phyloP scores from a whole-genome alignment of 2,888 invertebrate genomes.

The Monochamus alternatus region DNA sequence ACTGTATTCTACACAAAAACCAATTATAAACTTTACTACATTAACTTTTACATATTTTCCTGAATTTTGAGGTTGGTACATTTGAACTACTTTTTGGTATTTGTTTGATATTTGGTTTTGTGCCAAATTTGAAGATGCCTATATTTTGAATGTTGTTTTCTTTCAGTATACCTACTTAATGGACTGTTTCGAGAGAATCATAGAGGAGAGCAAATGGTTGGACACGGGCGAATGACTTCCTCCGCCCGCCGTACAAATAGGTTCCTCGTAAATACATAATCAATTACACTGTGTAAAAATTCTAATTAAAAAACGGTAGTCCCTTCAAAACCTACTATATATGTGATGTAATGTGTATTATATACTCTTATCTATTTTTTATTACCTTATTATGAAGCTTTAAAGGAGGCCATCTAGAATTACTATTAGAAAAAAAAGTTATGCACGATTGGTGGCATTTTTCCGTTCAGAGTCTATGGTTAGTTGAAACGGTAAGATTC shows the following conservation, averaged over 20 bases:
- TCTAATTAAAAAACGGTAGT: conserved; percentile 25
- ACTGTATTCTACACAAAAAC: no score
- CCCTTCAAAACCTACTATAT: conserved; percentile 33
- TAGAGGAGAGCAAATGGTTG: conserved; percentile 91
- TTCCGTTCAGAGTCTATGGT: not conserved
- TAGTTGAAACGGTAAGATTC: conserved; percentile 14
- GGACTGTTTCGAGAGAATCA: conserved; percentile 97
- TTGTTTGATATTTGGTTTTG: no score
- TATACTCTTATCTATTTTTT: conserved; percentile 35
- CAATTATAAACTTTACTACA: no score
- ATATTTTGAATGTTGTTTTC: conserved; percentile 43
- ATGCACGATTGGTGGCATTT: conserved; percentile 14
- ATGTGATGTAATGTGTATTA: conserved; percentile 40
- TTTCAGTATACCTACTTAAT: conserved; percentile 90
- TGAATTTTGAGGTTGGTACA: no score
- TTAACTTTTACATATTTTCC: no score
- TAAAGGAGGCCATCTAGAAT: conserved; percentile 27
- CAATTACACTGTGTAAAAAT: conserved; percentile 36
- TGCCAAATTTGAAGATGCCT: no score
- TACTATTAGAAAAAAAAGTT: conserved; percentile 21
- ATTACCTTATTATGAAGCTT: conserved; percentile 5
- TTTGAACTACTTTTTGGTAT: no score
- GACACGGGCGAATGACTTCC: conserved; percentile 84
- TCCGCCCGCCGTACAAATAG: conserved; percentile 28
- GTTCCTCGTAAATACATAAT: conserved; percentile 36